A percentile compares a stretch with the other conserved stretches of the same genome.
phyloP scores from a whole-genome alignment of 1,140 invertebrate genomes.

The Drosophila tristis region DNA sequence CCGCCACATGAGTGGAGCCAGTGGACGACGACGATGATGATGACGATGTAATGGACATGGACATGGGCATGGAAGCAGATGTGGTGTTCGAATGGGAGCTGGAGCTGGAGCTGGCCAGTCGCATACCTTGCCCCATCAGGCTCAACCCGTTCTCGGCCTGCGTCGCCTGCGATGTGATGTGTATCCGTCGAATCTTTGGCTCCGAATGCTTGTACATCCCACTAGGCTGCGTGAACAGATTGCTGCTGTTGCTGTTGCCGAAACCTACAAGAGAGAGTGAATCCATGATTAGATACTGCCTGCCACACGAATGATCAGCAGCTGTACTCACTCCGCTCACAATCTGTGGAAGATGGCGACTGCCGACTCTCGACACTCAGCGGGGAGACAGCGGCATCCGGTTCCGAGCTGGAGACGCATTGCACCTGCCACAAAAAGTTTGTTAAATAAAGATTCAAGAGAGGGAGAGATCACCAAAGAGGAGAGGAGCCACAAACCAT shows the following conservation, averaged over 20 bases:
- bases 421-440: conserved; percentile 88
- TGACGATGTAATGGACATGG: conserved; percentile 63
- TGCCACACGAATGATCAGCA: no score
- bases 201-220: conserved; percentile 78
- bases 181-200: conserved; percentile 77
- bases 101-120: conserved; percentile 45
- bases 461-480: no score
- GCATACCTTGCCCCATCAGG: conserved; percentile 71
- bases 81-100: conserved; percentile 13
- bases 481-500: conserved; percentile 54
- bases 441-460: neutral
- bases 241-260: conserved; percentile 41
- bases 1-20: conserved; percentile 48
- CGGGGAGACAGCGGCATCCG: conserved; percentile 86
- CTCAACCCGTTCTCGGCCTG: conserved; percentile 35
- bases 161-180: conserved; percentile 71
- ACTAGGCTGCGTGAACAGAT: conserved; percentile 64
- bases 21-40: conserved; percentile 26
- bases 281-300: neutral
- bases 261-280: neutral
- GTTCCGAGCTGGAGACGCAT: conserved; percentile 93
- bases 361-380: conserved; percentile 75
- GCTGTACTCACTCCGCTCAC: conserved; percentile 67
- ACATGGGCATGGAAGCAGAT: conserved; percentile 37
- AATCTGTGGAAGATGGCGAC: conserved; percentile 78